Evolutionary conservation across 2,797 vertebrate genomes (phyloP).

Genomic region (Sebastiscus albofasciatus): DNA sequence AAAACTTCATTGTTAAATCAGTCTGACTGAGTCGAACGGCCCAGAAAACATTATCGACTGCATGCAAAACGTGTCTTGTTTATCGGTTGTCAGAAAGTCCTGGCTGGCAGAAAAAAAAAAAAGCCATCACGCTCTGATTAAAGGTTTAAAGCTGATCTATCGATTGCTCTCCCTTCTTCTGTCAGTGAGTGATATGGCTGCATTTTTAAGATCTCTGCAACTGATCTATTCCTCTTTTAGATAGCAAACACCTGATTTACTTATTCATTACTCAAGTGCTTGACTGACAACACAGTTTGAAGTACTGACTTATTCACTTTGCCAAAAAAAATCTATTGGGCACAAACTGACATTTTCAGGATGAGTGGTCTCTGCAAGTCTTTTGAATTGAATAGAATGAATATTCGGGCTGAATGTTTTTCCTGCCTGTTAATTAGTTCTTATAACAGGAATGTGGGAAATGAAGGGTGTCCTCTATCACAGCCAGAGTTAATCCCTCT

Average conservation of each 20-base stretch:
- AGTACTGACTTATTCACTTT: constrained; percentile 66
- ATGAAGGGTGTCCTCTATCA: constrained; percentile 68
- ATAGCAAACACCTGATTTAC: constrained; percentile 67
- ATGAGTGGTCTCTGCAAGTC: constrained; percentile 54
- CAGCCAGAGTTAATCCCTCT: constrained; percentile 59
- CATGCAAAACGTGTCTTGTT: constrained; percentile 44
- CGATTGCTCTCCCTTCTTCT: constrained; percentile 38
- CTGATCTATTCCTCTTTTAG: constrained; percentile 57
- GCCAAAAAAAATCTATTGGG: constrained; percentile 37
- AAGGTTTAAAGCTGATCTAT: constrained; percentile 53
- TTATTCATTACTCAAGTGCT: constrained; percentile 68
- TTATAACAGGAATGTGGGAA: constrained; percentile 60
- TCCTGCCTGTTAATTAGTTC: constrained; percentile 70
- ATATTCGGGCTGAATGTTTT: constrained; percentile 60
- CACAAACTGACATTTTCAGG: constrained; percentile 65
- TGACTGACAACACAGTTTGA: constrained; percentile 63
- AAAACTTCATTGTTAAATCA: constrained; percentile 46
- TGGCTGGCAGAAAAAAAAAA: constrained; percentile 7
- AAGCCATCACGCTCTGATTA: constrained; percentile 34
- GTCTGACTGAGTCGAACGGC: not conserved
- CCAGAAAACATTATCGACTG: constrained; percentile 37
- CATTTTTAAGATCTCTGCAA: constrained; percentile 59
- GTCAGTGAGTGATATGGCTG: constrained; percentile 53
- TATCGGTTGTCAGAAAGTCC: constrained; percentile 55
- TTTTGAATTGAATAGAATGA: constrained; percentile 61